A percentile compares a stretch with the other conserved stretches of the same genome.
Evolutionary conservation across 30 jellyfish, hydroid and myxozoan species (phyloP).

Genomic region (Pelagia noctiluca): DNA sequence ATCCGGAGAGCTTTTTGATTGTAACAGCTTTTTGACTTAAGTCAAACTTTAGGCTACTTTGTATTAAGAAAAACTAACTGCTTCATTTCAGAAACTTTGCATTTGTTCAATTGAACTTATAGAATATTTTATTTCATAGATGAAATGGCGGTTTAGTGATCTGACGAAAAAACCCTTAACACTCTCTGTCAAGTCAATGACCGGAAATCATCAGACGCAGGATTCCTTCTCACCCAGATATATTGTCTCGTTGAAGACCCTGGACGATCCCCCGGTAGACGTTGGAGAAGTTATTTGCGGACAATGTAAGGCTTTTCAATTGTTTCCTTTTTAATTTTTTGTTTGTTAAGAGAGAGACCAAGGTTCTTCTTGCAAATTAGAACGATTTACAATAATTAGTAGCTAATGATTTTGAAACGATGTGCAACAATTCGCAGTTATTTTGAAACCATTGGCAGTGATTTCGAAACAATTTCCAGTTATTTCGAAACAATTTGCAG

Average conservation of each 20-base stretch:
- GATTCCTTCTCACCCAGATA: conserved; percentile 29
- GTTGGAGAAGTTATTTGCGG: conserved; percentile 32
- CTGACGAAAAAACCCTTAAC: conserved; percentile 32
- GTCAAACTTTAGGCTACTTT: not conserved
- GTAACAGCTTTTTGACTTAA: not conserved
- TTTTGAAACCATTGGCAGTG: not conserved
- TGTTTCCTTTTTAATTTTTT: not conserved
- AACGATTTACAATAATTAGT: not conserved
- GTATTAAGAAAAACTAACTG: not conserved
- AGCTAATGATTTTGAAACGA: not conserved
- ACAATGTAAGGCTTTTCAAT: conserved; percentile 34
- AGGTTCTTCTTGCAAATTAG: not conserved
- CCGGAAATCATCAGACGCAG: conserved; percentile 4
- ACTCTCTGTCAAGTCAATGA: no score
- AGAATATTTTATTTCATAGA: conserved; percentile 31
- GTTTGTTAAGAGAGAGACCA: not conserved
- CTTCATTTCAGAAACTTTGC: not conserved
- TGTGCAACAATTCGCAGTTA: not conserved
- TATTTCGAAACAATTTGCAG: not conserved
- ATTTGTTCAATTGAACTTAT: no score
- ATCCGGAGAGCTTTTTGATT: not conserved
- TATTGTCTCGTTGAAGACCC: conserved; percentile 47
- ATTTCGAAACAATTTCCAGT: not conserved
- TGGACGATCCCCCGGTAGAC: conserved; percentile 27
- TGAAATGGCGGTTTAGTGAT: conserved; percentile 60